Evolutionary conservation across 2,797 vertebrate genomes (phyloP).

Genomic region (Fistularia commersonii): DNA sequence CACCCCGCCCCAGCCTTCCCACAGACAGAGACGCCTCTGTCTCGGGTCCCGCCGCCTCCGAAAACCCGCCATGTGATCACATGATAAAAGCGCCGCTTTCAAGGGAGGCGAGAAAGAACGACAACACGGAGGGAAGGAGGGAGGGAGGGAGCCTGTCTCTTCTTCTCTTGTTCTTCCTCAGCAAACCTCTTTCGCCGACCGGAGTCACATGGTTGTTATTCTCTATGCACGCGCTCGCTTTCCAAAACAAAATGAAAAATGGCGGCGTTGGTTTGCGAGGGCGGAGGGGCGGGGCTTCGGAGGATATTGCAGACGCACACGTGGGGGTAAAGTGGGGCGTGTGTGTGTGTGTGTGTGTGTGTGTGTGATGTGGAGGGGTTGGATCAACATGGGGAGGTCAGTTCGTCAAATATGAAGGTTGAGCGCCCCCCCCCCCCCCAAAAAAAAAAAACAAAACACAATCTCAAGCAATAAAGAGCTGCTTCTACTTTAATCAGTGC

Average conservation of each 20-base stretch:
- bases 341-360: too few relatives aligned
- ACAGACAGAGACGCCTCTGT: conserved; percentile 20
- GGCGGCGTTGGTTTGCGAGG: too few relatives aligned
- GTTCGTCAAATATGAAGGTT: conserved; percentile 70
- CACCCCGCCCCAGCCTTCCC: too few relatives aligned
- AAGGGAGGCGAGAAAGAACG: conserved; percentile 19
- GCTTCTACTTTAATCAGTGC: conserved; percentile 74
- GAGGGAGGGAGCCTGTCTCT: too few relatives aligned
- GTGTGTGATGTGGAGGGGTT: too few relatives aligned
- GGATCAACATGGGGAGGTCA: too few relatives aligned
- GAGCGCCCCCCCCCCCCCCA: too few relatives aligned
- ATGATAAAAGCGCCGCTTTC: conserved; percentile 31
- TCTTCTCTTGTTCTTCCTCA: conserved; percentile 27
- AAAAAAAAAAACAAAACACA: too few relatives aligned
- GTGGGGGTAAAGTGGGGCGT: too few relatives aligned
- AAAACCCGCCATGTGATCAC: conserved; percentile 16
- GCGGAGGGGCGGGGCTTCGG: too few relatives aligned
- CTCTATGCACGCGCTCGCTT: conserved; percentile 39
- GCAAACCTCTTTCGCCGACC: background rate
- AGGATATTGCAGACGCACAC: too few relatives aligned
- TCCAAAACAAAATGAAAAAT: conserved; percentile 37
- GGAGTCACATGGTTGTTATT: conserved; percentile 23
- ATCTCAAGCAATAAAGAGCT: conserved; percentile 74
- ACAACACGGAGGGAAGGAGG: too few relatives aligned
- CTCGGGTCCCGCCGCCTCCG: conserved; percentile 7